Conservation (phyloP, 2,888 invertebrate genomes). For the Linnaemya vulpina region DNA sequence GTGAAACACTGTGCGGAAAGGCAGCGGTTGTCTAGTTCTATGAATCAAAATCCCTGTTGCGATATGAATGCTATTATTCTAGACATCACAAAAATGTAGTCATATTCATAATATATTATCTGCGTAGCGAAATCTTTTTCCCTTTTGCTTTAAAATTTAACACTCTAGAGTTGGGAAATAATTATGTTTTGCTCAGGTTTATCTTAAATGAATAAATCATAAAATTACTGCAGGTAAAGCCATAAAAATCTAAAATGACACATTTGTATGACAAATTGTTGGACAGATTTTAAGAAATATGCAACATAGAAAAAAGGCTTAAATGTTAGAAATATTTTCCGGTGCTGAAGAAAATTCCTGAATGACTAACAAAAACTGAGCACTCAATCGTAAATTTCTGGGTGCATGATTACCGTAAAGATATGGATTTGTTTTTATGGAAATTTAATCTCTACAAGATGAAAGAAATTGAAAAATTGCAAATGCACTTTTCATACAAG, state of each 20-base stretch:
- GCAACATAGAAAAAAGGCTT: not conserved
- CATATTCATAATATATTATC: too few species aligned
- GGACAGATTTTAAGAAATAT: not conserved
- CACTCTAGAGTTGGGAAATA: too few species aligned
- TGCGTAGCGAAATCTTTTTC: too few species aligned
- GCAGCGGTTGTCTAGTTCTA: too few species aligned
- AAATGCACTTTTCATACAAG: constrained; percentile 45
- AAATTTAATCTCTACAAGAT: constrained; percentile 34
- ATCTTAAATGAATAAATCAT: not conserved
- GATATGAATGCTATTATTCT: too few species aligned
- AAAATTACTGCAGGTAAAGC: not conserved
- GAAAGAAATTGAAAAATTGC: constrained; percentile 48
- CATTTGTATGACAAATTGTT: constrained; percentile 23
- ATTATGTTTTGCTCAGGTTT: too few species aligned
- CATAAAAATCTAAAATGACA: constrained; percentile 28
- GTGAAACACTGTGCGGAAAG: too few species aligned
- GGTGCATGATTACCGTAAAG: constrained; percentile 55
- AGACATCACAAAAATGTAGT: too few species aligned
- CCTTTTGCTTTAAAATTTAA: too few species aligned
- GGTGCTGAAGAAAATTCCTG: constrained; percentile 6
- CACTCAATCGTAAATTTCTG: constrained; percentile 15
- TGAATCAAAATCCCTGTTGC: too few species aligned
- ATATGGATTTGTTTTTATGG: constrained; percentile 36
- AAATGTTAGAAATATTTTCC: not conserved
- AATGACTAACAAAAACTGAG: constrained; percentile 44